These are phyloP conservation scores for Tipula lateralis DNA, from an alignment of 2,888 invertebrate species.

Conservation along the genomic window DNA sequence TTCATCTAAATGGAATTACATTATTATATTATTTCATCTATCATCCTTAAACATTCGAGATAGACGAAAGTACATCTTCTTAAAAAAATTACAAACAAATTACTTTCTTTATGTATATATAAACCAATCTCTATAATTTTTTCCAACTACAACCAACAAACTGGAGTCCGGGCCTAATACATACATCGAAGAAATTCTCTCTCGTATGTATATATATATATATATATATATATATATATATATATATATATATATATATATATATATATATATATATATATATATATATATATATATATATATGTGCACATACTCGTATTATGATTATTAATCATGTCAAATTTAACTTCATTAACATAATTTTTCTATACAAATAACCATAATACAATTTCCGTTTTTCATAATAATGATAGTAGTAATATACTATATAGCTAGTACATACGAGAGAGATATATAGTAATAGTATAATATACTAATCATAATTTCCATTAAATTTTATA, in stretches of 20 bases:
- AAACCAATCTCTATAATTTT: neutral
- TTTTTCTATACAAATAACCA: neutral
- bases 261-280: too few species aligned
- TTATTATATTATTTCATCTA: neutral
- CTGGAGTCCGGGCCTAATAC: neutral
- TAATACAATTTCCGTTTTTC: conserved; percentile 5
- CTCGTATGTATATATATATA: neutral
- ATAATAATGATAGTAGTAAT: neutral
- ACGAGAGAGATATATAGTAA: too few species aligned
- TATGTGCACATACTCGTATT: neutral
- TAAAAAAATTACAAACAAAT: neutral
- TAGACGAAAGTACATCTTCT: neutral
- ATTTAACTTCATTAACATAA: conserved; percentile 24
- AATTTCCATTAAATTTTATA: neutral
- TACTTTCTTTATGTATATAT: neutral
- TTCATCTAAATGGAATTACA: neutral
- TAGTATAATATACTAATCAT: conserved; percentile 6
- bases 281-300: too few species aligned
- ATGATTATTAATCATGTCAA: conserved; percentile 24
- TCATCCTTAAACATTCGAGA: neutral
- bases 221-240: too few species aligned
- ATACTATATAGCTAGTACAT: neutral
- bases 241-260: too few species aligned
- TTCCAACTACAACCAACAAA: neutral
- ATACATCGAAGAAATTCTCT: neutral